Percentiles rank a stretch among this genome's conserved stretches.
These are phyloP conservation scores for Struthidea cinerea DNA, from an alignment of 2,113 vertebrate genomes.

Conservation along the genomic window DNA sequence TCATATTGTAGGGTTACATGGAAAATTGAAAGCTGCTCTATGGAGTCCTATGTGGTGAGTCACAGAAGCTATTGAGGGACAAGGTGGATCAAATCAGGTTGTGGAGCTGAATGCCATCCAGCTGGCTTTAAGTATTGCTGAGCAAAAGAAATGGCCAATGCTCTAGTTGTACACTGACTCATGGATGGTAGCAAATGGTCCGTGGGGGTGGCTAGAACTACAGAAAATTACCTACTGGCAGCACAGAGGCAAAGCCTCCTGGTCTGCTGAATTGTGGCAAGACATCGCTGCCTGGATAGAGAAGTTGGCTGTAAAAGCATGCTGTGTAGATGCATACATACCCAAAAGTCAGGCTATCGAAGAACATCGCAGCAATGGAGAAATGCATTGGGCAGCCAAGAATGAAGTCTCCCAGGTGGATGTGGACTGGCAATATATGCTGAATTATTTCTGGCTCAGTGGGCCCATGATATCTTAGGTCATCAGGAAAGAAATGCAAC, in stretches of 20 bases:
- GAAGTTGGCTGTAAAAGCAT: background rate
- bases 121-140: background rate
- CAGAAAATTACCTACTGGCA: background rate
- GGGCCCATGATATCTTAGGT: background rate
- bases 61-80: background rate
- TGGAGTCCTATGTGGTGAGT: background rate
- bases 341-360: background rate
- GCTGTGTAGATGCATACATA: background rate
- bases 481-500: background rate
- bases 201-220: background rate
- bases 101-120: background rate
- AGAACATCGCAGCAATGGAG: background rate
- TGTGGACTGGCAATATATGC: background rate
- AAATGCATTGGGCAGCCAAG: background rate
- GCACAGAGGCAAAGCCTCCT: background rate
- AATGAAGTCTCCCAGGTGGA: background rate
- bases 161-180: background rate
- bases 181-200: background rate
- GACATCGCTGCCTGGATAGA: background rate
- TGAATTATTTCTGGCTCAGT: background rate
- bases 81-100: background rate
- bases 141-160: background rate
- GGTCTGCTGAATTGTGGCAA: background rate
- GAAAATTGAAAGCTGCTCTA: background rate
- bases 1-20: background rate